Evolutionary conservation across 2,888 invertebrate species (phyloP), one percentile per base, ranked within the genome.

Genomic region (Drosophila recens): DNA sequence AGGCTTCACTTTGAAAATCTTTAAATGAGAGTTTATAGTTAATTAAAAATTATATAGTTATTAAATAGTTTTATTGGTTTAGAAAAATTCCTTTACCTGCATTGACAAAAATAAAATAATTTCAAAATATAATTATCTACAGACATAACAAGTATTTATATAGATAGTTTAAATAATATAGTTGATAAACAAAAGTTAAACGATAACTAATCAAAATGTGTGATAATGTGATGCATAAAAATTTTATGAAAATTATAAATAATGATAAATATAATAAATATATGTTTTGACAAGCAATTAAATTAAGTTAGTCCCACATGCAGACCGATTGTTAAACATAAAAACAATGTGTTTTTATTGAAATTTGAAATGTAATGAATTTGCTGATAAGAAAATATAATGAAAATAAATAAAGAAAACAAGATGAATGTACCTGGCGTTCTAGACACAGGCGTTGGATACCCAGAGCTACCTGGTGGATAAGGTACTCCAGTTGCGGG

Each of bases 391-490:
- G 17, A 36, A 59, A 45, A 56, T 78, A 73, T 56, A 74, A 73
- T 58, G 72, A 59, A 72, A 67, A 78, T 67, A 74, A 75, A 63
- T 67, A 74, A 75, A 63, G 76, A 79, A 69, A 76, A 78, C 78
- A 80, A 67, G 70, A 83, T 86, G 83, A 86, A 76, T 69, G 64
- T 87, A 93, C 93, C 93, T 93, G 92, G 93, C 91, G 92, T 89
- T 90, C 93, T 92, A 90, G 92, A 91, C 91, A 93, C 92, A 90
- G 93, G 91, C 90, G 92, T 82, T 90, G 90, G 91, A 80, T 90
- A 90, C 75, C 87, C 84, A 74, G 90, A 92, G 87, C 90, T 90
- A 87, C 93, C 89, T 93, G 90, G 90, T 80, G 91, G 92, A 90
- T 91, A 92, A 84, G 92, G 91, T 85, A 87, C 87, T 82, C 85